Evolutionary conservation across 2,888 invertebrate genomes (phyloP).

Genomic region (Drosophila austrosaltans): DNA sequence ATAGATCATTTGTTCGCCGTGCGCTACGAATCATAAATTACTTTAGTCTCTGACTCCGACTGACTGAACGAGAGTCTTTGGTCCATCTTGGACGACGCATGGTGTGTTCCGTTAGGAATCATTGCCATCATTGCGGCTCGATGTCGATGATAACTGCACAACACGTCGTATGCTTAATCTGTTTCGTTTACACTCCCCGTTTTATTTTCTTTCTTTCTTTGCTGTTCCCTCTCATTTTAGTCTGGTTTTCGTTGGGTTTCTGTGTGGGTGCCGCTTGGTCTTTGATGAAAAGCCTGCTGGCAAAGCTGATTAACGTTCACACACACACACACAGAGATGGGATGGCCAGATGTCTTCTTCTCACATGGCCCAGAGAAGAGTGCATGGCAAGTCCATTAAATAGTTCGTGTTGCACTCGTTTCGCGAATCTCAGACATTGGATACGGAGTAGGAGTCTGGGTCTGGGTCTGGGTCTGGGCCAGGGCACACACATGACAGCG

Average conservation of each 20-base stretch:
- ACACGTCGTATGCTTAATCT: constrained; percentile 77
- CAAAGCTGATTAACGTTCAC: constrained; percentile 71
- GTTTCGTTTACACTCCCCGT: constrained; percentile 26
- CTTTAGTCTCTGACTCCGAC: constrained; percentile 27
- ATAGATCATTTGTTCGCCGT: constrained; percentile 75
- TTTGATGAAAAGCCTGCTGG: constrained; percentile 72
- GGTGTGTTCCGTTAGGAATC: constrained; percentile 60
- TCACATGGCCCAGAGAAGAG: constrained; percentile 52
- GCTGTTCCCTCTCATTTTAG: background rate
- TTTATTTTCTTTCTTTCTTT: constrained; percentile 5
- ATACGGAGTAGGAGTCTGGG: constrained; percentile 23
- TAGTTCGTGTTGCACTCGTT: constrained; percentile 76
- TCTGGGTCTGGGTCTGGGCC: constrained; percentile 31
- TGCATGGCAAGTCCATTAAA: constrained; percentile 74
- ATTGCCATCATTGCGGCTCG: constrained; percentile 41
- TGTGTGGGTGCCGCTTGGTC: constrained; percentile 63
- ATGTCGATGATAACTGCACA: constrained; percentile 61
- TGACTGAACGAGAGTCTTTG: constrained; percentile 27
- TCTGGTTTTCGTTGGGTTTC: background rate
- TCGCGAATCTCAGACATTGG: constrained; percentile 39
- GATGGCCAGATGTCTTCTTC: constrained; percentile 70
- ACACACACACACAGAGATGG: constrained; percentile 28
- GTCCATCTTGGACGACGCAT: constrained; percentile 61
- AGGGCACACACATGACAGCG: constrained; percentile 65
- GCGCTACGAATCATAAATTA: constrained; percentile 74